phyloP scores from a whole-genome alignment of 92 coral and sea anemone species.

The Paragorgia papillata region DNA sequence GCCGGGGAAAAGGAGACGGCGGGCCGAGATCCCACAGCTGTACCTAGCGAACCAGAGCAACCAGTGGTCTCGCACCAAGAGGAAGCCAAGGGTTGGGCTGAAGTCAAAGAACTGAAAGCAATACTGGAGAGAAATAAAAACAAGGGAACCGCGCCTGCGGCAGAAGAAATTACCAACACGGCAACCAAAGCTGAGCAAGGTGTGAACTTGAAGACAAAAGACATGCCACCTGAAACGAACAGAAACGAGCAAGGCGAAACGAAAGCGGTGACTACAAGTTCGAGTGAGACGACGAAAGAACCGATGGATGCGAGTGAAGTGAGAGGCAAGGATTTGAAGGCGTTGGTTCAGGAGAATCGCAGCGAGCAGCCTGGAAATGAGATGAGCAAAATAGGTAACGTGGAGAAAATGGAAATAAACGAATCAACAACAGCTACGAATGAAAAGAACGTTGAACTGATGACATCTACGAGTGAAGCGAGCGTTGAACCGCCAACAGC shows the following conservation, averaged over 20 bases:
- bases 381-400: not conserved
- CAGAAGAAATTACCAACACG: constrained; percentile 18
- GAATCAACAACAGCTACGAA: not conserved
- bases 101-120: constrained; percentile 20
- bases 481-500: no score
- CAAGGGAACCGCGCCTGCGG: constrained; percentile 51
- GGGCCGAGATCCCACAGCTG: no score
- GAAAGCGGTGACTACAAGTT: not conserved
- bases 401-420: not conserved
- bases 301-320: not conserved
- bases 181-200: constrained; percentile 31
- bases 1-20: not conserved
- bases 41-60: not conserved
- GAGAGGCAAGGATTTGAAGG: not conserved
- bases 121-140: constrained; percentile 14
- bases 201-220: constrained; percentile 25
- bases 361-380: not conserved
- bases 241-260: not conserved
- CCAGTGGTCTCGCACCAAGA: not conserved
- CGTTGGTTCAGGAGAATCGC: not conserved
- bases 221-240: not conserved
- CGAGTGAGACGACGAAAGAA: not conserved
- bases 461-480: no score
- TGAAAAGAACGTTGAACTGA: not conserved
- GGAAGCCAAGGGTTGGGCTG: constrained; percentile 29